A percentile compares a stretch with the other conserved stretches of the same genome.
phyloP scores from a whole-genome alignment of 2,113 vertebrate genomes.

The Antennarius striatus region DNA sequence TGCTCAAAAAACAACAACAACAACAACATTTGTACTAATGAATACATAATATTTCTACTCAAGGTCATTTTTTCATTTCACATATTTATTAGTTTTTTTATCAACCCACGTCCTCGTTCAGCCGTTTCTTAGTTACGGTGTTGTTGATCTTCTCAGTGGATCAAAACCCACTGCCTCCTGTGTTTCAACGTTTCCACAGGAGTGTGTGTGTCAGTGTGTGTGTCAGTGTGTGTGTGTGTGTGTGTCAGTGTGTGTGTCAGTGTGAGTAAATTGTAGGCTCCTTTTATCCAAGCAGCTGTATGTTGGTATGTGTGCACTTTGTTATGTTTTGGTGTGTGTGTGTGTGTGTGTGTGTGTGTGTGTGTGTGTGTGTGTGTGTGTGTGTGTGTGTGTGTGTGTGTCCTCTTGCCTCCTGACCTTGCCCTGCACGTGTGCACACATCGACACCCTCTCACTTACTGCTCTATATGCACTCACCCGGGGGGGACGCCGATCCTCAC shows the following conservation, averaged over 20 bases:
- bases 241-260: slow-evolving; percentile 40
- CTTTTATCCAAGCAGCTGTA: slow-evolving; percentile 71
- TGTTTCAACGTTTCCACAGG: slow-evolving; percentile 30
- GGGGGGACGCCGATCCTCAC: slow-evolving; percentile 45
- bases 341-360: background rate
- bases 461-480: slow-evolving; percentile 41
- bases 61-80: no score
- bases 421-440: slow-evolving; percentile 51
- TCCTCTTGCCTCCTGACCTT: slow-evolving; percentile 40
- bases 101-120: slow-evolving; percentile 30
- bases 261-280: slow-evolving; percentile 47
- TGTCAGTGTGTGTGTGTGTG: background rate
- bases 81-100: slow-evolving; percentile 41
- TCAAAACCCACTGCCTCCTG: slow-evolving; percentile 53
- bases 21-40: no score
- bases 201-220: slow-evolving; percentile 6
- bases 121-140: background rate
- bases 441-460: slow-evolving; percentile 64
- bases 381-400: slow-evolving; percentile 23
- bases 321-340: slow-evolving; percentile 42
- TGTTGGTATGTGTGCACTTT: slow-evolving; percentile 35
- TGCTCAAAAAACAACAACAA: no score
- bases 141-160: slow-evolving; percentile 39
- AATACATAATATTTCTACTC: no score
- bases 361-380: slow-evolving; percentile 12